Conservation (phyloP, 2,113 vertebrate genomes). For the Prunella himalayana region DNA sequence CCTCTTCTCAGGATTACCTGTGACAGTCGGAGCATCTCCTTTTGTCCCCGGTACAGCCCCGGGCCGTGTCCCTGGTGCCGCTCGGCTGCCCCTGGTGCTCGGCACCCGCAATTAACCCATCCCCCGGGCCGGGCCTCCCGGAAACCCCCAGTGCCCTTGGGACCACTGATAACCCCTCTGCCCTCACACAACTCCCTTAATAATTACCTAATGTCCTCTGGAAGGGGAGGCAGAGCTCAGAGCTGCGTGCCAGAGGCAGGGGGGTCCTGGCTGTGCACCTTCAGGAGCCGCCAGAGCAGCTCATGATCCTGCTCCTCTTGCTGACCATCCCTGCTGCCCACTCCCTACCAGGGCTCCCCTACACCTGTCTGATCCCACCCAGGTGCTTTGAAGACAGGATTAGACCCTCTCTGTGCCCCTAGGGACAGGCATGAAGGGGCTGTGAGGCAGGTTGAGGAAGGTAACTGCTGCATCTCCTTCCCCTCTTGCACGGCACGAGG, state of each 20-base stretch:
- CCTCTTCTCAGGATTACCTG: background rate
- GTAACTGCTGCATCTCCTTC: background rate
- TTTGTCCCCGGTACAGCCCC: fast-evolving
- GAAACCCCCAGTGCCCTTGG: constrained; percentile 50
- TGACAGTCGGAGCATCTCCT: background rate
- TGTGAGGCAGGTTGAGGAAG: background rate
- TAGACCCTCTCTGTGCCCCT: background rate
- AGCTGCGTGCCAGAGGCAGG: background rate
- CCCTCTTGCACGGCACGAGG: fast-evolving
- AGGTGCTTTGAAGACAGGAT: background rate
- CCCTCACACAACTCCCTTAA: constrained; percentile 52
- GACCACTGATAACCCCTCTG: constrained; percentile 40
- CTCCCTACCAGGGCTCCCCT: background rate
- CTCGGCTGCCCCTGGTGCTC: background rate
- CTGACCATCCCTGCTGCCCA: background rate
- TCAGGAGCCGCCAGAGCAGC: background rate
- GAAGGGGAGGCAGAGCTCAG: constrained; percentile 19
- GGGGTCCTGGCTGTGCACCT: background rate
- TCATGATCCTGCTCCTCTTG: background rate
- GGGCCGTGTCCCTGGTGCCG: background rate
- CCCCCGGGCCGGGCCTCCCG: background rate
- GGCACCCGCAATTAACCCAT: background rate
- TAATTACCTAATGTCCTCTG: constrained; percentile 61
- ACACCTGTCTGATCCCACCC: background rate
- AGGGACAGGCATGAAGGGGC: background rate